Evolutionary conservation across 2,797 vertebrate genomes (phyloP).

Genomic region (Heteromormyrus szaboi): DNA sequence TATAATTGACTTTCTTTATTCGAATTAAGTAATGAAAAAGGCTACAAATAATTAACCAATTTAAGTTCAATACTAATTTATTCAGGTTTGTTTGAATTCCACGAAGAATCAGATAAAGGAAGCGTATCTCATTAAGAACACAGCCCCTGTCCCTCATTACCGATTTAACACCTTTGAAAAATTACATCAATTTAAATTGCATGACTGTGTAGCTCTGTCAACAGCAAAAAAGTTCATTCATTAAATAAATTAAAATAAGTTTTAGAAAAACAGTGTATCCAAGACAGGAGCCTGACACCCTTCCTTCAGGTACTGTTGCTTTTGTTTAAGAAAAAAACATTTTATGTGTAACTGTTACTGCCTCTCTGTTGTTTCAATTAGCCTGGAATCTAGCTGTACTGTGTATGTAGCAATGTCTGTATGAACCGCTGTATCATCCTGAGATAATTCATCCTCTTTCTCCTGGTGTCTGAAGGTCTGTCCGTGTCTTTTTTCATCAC

Average conservation of each 20-base stretch:
- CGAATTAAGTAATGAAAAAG: background rate
- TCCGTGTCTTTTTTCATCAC: background rate
- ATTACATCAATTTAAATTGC: background rate
- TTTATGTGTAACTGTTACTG: background rate
- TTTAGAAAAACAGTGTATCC: background rate
- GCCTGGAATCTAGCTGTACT: background rate
- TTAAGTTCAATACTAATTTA: background rate
- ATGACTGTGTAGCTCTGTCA: background rate
- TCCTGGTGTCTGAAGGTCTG: constrained; percentile 36
- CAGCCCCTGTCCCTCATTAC: background rate
- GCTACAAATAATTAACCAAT: background rate
- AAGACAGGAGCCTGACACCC: background rate
- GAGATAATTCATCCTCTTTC: constrained; percentile 34
- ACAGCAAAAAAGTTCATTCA: background rate
- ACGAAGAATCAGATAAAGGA: background rate
- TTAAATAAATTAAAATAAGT: background rate
- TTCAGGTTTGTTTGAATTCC: background rate
- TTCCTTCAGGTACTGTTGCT: background rate
- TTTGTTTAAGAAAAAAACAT: background rate
- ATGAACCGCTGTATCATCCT: background rate
- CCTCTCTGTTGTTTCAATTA: background rate
- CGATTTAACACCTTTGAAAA: background rate
- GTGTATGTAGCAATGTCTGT: background rate
- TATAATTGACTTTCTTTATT: background rate
- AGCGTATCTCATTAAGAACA: background rate